These are phyloP conservation scores for Oreortyx pictus DNA, from an alignment of 2,797 vertebrate genomes.

Conservation along the genomic window DNA sequence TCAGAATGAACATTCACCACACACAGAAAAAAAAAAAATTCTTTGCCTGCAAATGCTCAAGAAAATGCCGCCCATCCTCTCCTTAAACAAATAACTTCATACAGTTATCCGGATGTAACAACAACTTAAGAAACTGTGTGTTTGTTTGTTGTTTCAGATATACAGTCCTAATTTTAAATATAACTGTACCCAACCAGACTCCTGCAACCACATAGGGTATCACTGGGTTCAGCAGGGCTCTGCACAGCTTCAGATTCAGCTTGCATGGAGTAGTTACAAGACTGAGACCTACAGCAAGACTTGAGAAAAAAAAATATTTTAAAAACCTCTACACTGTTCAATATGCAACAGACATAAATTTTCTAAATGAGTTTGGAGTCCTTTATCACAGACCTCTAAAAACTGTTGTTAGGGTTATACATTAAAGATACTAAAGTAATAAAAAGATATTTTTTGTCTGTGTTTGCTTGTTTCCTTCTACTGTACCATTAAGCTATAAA, in stretches of 20 bases:
- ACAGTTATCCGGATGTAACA: neutral
- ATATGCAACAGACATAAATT: constrained; percentile 59
- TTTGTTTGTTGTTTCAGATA: neutral
- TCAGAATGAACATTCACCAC: neutral
- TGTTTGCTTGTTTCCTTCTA: constrained; percentile 74
- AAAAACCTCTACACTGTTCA: constrained; percentile 62
- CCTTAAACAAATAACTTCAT: neutral
- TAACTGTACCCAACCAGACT: neutral
- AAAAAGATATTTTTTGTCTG: neutral
- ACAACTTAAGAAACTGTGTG: neutral
- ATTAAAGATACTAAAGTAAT: constrained; percentile 77
- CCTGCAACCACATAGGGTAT: neutral
- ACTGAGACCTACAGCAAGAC: constrained; percentile 62
- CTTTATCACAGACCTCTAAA: constrained; percentile 76
- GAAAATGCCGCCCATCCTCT: neutral
- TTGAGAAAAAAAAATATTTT: constrained; percentile 66
- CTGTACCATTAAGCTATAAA: constrained; percentile 81
- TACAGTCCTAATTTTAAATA: neutral
- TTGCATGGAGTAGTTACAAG: constrained; percentile 4
- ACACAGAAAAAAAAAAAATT: neutral
- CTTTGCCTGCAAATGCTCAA: neutral
- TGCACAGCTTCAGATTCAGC: neutral
- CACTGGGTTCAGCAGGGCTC: constrained; percentile 43
- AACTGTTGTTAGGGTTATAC: constrained; percentile 79
- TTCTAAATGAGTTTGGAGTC: constrained; percentile 76